Conservation (phyloP, 2,113 vertebrate species). For the Bufo gargarizans region DNA sequence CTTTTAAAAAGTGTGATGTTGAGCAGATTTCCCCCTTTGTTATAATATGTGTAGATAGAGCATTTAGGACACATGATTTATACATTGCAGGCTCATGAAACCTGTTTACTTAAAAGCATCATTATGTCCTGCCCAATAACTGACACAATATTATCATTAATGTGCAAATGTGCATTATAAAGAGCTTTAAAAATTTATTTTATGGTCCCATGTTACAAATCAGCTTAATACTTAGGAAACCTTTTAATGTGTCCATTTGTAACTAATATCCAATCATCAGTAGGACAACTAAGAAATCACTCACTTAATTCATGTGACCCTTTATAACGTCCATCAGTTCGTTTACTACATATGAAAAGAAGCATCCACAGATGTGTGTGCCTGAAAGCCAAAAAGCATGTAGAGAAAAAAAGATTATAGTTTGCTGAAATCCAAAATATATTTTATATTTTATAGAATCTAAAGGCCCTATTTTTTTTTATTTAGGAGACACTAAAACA, state of each 20-base stretch:
- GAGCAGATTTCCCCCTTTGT: too few species aligned
- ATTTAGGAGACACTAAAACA: too few species aligned
- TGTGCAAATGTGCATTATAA: not conserved
- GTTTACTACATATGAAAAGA: not conserved
- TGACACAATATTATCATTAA: not conserved
- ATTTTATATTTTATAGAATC: too few species aligned
- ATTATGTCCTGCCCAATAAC: not conserved
- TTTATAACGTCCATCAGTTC: slow-evolving; percentile 2
- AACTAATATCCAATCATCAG: not conserved
- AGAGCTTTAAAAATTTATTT: slow-evolving; percentile 1
- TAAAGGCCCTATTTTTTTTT: too few species aligned
- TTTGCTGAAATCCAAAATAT: too few species aligned
- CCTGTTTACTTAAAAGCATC: not conserved
- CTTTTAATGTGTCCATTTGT: slow-evolving; percentile 31
- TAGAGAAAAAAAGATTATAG: too few species aligned
- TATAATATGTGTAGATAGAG: too few species aligned
- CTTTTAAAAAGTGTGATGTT: too few species aligned
- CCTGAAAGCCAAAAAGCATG: too few species aligned
- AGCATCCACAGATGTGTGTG: not conserved
- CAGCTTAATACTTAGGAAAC: slow-evolving; percentile 12
- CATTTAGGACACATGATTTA: too few species aligned
- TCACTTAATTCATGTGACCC: slow-evolving; percentile 20
- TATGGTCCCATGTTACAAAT: slow-evolving; percentile 9
- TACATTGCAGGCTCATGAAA: too few species aligned
- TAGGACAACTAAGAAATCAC: not conserved